Evolutionary conservation across 2,797 vertebrate species (phyloP).

Genomic region (Galaxias olidus): DNA sequence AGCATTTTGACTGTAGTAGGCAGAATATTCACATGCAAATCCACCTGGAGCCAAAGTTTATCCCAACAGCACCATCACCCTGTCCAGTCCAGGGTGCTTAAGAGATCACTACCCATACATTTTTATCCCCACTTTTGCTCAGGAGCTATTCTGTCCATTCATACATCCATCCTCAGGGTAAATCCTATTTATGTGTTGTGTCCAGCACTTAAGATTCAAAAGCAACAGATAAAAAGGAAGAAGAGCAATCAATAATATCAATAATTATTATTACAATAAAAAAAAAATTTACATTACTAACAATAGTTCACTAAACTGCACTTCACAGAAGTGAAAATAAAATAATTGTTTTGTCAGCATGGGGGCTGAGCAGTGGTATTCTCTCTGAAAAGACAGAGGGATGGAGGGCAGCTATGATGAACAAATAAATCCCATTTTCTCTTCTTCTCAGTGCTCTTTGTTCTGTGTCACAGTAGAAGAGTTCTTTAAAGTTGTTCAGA

Average conservation of each 20-base stretch:
- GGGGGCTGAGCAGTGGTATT: conserved; percentile 94
- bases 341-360: conserved; percentile 82
- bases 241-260: conserved; percentile 58
- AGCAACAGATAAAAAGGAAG: conserved; percentile 53
- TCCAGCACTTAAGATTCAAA: conserved; percentile 95
- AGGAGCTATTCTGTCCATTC: conserved; percentile 32
- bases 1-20: conserved; percentile 48
- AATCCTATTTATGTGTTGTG: conserved; percentile 83
- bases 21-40: conserved; percentile 48
- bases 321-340: conserved; percentile 99
- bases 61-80: conserved; percentile 56
- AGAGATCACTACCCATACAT: not conserved
- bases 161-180: conserved; percentile 70
- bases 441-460: no score
- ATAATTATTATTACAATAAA: conserved; percentile 82
- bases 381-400: conserved; percentile 83
- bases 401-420: no score
- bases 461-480: no score
- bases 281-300: conserved; percentile 78
- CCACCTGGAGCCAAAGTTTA: conserved; percentile 54
- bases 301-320: conserved; percentile 82
- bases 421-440: no score
- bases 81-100: conserved; percentile 33
- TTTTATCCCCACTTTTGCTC: not conserved
- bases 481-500: no score